Base-by-base conservation (phyloP, 2,888 invertebrate species). In the Ctena decussata region DNA sequence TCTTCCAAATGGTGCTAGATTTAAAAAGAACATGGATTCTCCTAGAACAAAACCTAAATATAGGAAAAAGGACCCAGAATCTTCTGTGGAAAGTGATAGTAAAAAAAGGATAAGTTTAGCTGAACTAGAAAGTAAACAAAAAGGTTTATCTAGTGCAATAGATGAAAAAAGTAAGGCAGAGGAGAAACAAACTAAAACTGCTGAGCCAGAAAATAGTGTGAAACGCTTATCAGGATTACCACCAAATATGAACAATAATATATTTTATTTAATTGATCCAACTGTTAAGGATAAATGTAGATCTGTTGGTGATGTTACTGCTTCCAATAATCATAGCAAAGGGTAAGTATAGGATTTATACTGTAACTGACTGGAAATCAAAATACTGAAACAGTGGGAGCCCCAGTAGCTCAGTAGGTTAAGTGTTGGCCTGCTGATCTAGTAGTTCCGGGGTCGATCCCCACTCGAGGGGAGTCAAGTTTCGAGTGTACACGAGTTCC, bases 181-280 rank as follows among this genome's bases (percentile, higher is more conserved):
- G 30, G 53, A 79, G 44, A 24, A 35, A 6, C 35, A 57, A 24
- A 18, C 30, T 12, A 65, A 65, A 65, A 65, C 65, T 35, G 5
- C 27, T 11, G 65, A 65, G 24, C 78, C 49, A 32, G 79, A 82
- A 49, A 73, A 85, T 77, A 77, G 60, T 81, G 77, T 57, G 27
- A 87, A 84, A 32, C 82, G 88, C 21, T 53, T 86, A 30, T 87
- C 86, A 0, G 86, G 86, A 65, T 35, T 83, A n/a, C 81, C 85
- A 6, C 39, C 84, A 32, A 82, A 76, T 72, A 49, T 83, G 12
- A 91, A 88, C 24, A 93, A 93, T 83, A 93, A 93, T 83, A 90
- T 93, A 73, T 93, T 93, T 77, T 89, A 91, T 78, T 87, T 92
- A 69, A 92, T 93, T 71, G 93, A 93, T 76, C 93, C 93, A 0